phyloP scores from a whole-genome alignment of 2,113 vertebrate species.

The Dromas ardeola region DNA sequence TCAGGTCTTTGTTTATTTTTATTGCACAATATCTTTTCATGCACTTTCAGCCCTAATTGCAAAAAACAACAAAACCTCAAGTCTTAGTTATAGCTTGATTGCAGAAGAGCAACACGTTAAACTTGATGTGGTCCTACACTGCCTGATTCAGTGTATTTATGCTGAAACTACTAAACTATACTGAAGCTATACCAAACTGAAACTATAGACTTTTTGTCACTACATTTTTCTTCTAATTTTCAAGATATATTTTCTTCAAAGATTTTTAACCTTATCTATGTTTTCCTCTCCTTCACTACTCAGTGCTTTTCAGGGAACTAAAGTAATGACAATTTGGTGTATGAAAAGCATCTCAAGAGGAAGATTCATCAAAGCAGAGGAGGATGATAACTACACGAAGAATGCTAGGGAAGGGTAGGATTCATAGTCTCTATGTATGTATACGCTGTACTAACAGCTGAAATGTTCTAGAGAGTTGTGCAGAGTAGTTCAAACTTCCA shows the following conservation, averaged over 20 bases:
- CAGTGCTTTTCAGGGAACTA: background rate
- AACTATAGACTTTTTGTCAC: background rate
- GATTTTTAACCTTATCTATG: background rate
- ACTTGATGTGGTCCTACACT: background rate
- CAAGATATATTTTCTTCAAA: background rate
- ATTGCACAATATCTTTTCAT: background rate
- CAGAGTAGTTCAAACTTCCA: background rate
- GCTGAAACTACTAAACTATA: background rate
- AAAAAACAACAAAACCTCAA: background rate
- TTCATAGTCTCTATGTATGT: background rate
- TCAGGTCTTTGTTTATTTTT: background rate
- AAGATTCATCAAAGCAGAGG: background rate
- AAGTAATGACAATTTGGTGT: background rate
- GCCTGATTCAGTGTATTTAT: background rate
- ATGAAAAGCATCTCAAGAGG: background rate
- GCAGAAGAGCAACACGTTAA: background rate
- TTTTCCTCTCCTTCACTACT: background rate
- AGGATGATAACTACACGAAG: background rate
- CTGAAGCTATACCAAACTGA: background rate
- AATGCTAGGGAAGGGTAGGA: background rate
- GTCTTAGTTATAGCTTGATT: background rate
- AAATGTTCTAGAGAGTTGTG: background rate
- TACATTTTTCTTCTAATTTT: background rate
- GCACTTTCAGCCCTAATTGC: background rate
- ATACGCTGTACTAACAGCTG: background rate